Evolutionary conservation across 2,113 vertebrate species (phyloP).

Genomic region (Chrysochloris asiatica): DNA sequence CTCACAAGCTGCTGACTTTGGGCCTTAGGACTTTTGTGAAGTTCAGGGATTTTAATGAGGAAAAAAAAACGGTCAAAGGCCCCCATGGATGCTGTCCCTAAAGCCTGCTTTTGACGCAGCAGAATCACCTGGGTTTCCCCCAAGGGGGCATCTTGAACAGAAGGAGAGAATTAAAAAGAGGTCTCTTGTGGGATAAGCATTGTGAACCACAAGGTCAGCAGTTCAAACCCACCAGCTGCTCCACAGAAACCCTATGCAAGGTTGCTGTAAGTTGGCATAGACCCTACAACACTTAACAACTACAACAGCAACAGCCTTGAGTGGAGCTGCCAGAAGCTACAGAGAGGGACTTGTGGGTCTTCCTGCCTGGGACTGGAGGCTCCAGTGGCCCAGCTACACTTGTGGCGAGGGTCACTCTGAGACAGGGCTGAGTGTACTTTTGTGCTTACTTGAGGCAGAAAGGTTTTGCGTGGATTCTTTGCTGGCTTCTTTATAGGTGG

Average conservation of each 20-base stretch:
- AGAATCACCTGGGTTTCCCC: not conserved
- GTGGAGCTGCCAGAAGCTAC: not conserved
- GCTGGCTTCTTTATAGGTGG: fast-evolving
- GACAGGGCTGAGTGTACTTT: not conserved
- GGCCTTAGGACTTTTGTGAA: not conserved
- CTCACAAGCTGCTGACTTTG: slow-evolving; percentile 5
- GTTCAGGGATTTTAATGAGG: slow-evolving; percentile 23
- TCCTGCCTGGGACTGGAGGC: not conserved
- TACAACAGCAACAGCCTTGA: too few relatives aligned
- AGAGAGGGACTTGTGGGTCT: not conserved
- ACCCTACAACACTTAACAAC: too few relatives aligned
- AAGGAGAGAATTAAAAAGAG: not conserved
- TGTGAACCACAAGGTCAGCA: too few relatives aligned
- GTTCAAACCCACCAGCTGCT: too few relatives aligned
- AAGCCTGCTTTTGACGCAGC: slow-evolving; percentile 1
- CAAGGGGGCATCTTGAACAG: not conserved
- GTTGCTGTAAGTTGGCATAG: too few relatives aligned
- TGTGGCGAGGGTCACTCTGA: not conserved
- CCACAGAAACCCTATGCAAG: too few relatives aligned
- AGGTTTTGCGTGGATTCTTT: fast-evolving
- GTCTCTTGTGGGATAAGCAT: too few relatives aligned
- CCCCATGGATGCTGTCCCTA: slow-evolving; percentile 3
- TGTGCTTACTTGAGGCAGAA: not conserved
- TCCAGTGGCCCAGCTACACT: fast-evolving
- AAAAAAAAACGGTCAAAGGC: not conserved